phyloP scores from a whole-genome alignment of 2,888 invertebrate species.

The Subacronicta megacephala region DNA sequence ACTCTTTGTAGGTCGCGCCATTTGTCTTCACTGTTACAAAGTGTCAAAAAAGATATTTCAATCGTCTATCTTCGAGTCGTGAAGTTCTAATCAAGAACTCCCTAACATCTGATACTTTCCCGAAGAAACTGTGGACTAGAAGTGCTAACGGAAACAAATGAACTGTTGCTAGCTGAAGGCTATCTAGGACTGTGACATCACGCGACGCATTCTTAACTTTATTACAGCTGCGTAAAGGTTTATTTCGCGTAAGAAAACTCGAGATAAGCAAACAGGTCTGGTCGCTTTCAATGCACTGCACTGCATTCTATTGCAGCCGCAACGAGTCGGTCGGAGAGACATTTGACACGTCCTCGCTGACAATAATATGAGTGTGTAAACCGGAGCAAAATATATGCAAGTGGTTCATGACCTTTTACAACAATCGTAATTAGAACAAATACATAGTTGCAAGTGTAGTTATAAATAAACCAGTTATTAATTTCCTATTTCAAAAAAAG shows the following conservation, averaged over 20 bases:
- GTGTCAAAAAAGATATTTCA: constrained; percentile 61
- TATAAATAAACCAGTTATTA: constrained; percentile 12
- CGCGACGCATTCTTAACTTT: constrained; percentile 58
- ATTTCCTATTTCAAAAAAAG: no score
- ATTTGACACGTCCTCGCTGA: constrained; percentile 84
- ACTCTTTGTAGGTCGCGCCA: constrained; percentile 57
- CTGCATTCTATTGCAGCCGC: constrained; percentile 85
- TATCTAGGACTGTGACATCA: constrained; percentile 66
- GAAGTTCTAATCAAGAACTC: constrained; percentile 79
- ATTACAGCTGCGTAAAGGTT: constrained; percentile 54
- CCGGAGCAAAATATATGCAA: constrained; percentile 68
- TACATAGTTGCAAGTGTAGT: neutral
- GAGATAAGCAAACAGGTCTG: constrained; percentile 80
- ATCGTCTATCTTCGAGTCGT: constrained; percentile 67
- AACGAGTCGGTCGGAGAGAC: constrained; percentile 80
- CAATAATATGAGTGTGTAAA: constrained; percentile 79
- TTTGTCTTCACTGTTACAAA: constrained; percentile 68
- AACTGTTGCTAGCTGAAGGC: constrained; percentile 81
- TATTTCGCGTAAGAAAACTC: constrained; percentile 62
- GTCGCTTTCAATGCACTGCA: constrained; percentile 79
- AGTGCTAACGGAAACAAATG: constrained; percentile 87
- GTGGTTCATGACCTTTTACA: constrained; percentile 46
- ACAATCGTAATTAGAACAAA: constrained; percentile 28
- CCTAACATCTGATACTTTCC: constrained; percentile 81
- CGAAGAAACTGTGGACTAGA: constrained; percentile 77